Evolutionary conservation across 2,888 invertebrate species (phyloP).

Genomic region (Synergus umbraculus): DNA sequence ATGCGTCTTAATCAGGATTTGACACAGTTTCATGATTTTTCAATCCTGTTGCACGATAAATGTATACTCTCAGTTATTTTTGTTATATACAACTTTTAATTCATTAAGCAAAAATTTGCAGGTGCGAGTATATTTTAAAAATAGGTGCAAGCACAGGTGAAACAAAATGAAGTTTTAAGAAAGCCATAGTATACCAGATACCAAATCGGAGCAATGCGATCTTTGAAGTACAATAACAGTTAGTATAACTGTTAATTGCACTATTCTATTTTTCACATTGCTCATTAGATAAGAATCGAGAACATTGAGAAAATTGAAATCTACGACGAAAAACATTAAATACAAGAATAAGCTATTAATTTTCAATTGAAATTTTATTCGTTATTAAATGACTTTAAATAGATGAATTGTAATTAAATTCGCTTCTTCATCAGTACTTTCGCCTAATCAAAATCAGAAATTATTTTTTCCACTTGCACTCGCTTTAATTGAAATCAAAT

Average conservation of each 20-base stretch:
- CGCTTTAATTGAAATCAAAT: background rate
- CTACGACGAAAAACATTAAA: background rate
- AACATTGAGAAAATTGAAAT: background rate
- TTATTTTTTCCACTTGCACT: background rate
- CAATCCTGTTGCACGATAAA: slow-evolving; percentile 16
- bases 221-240: background rate
- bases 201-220: background rate
- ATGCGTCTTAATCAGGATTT: slow-evolving; percentile 28
- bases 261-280: background rate
- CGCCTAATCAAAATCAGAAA: no score
- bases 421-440: no score
- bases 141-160: background rate
- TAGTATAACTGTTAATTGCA: background rate
- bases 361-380: background rate
- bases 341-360: background rate
- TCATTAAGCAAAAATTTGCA: background rate
- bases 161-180: background rate
- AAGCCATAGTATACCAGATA: background rate
- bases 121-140: background rate
- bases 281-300: background rate
- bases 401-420: no score
- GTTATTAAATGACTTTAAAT: no score
- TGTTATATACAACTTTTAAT: background rate
- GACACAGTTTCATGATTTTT: slow-evolving; percentile 20
- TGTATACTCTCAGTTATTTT: background rate